phyloP scores from a whole-genome alignment of 2,888 invertebrate genomes.

The Clanis bilineata region DNA sequence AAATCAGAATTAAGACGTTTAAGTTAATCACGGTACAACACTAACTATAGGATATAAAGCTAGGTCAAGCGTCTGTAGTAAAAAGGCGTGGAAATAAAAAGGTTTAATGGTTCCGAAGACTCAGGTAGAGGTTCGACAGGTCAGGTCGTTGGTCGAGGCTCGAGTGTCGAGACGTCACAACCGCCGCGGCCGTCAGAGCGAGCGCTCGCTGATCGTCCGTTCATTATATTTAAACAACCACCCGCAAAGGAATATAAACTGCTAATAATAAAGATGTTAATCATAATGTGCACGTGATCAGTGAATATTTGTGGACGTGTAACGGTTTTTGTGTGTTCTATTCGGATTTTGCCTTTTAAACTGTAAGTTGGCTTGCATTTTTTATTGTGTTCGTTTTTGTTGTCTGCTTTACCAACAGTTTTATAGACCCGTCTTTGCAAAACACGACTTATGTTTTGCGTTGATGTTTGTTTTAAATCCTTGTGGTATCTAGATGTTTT shows the following conservation, averaged over 20 bases:
- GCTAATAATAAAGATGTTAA: slow-evolving; percentile 52
- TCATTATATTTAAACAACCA: slow-evolving; percentile 32
- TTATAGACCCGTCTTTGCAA: too few relatives aligned
- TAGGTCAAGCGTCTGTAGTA: not conserved
- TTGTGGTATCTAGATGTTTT: not conserved
- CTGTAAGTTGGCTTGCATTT: slow-evolving; percentile 25
- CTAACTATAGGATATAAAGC: not conserved
- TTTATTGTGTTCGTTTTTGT: slow-evolving; percentile 19
- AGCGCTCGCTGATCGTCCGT: slow-evolving; percentile 33
- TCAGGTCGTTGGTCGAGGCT: slow-evolving; percentile 21
- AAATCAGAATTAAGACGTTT: too few relatives aligned
- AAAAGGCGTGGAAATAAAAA: slow-evolving; percentile 5
- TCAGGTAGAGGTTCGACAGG: slow-evolving; percentile 6
- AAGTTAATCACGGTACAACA: not conserved
- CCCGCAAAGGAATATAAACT: slow-evolving; percentile 52
- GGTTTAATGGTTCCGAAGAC: slow-evolving; percentile 1
- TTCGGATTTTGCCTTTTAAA: slow-evolving; percentile 11
- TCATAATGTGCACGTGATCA: slow-evolving; percentile 31
- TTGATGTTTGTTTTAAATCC: not conserved
- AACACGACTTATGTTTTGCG: too few relatives aligned
- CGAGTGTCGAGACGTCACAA: slow-evolving; percentile 31
- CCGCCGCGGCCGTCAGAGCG: slow-evolving; percentile 27
- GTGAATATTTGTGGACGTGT: slow-evolving; percentile 25
- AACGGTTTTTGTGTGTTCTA: slow-evolving; percentile 22
- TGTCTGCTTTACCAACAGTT: too few relatives aligned